These are phyloP conservation scores for Cryptotermes secundus DNA, from an alignment of 1,140 invertebrate species.

Conservation along the genomic window DNA sequence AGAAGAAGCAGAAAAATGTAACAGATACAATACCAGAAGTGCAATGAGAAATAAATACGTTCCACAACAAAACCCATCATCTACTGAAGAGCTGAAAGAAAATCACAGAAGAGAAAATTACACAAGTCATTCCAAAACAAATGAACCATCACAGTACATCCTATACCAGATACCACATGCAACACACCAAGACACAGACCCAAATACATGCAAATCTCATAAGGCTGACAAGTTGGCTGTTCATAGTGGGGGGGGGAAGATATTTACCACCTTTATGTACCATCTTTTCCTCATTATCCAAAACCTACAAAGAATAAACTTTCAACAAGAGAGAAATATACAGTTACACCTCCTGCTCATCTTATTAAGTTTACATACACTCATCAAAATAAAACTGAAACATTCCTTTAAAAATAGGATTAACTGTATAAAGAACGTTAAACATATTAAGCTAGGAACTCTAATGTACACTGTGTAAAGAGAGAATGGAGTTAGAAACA, in stretches of 20 bases:
- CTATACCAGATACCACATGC: background rate
- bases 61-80: slow-evolving; percentile 19
- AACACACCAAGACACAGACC: background rate
- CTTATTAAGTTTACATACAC: background rate
- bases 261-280: background rate
- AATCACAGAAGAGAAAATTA: slow-evolving; percentile 18
- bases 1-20: background rate
- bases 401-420: background rate
- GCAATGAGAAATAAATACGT: slow-evolving; percentile 2
- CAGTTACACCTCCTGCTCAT: background rate
- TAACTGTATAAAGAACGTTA: background rate
- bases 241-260: background rate
- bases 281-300: background rate
- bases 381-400: background rate
- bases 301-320: background rate
- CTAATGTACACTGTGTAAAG: background rate
- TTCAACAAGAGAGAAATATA: background rate
- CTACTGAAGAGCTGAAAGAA: slow-evolving; percentile 14
- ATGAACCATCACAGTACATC: background rate
- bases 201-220: no score
- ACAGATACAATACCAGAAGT: slow-evolving; percentile 9
- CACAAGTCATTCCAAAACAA: background rate
- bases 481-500: background rate
- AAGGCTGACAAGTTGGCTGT: background rate
- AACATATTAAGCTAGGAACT: background rate